Base-by-base conservation (phyloP, 1,140 invertebrate species). In the Drosophila tani region DNA sequence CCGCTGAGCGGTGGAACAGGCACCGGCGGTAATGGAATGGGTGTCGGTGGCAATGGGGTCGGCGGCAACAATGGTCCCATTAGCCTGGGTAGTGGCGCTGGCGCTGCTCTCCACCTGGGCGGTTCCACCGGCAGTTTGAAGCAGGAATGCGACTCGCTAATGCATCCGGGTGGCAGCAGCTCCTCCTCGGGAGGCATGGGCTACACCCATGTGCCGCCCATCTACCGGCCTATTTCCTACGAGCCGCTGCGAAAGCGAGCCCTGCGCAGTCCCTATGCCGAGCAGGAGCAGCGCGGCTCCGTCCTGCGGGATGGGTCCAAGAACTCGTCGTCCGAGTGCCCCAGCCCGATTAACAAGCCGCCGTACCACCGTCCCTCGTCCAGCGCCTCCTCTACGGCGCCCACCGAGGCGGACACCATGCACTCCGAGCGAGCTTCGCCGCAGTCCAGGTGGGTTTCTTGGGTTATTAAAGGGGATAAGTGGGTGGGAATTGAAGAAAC, bases 191-290 rank as follows among this genome's bases (percentile, higher is more conserved):
- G 57, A 17, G 53, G 53, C 53, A 67, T 93, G 71, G 85, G 82
- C 49, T 92, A 92, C 55, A 67, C 65, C 24, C 65, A 63, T 17
- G 77, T 92, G 50, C 91, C 92, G 50, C 90, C 87, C 56, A 93
- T 93, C 58, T 93, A 92, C 77, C 76, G 91, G 55, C 92, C 88
- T 47, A 86, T 92, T 17, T 92, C 81, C 60, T 88, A 88, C n/a
- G 92, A 93, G 58, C 91, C 92, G 32, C 93, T 94, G 51, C 93
- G 94, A 66, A 93, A 94, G 82, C 93, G 94, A 5, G 92, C 93
- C 38, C 93, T 94, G 32, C 94, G 94, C 43, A 94, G 94, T 69
- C 94, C 94, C 5, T 93, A 91, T 59, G 82, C 91, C 58, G 91
- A 92, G 55, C 92, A 93, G 63, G 93, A 93, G 71, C 75, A 90